These are phyloP conservation scores for Drosophila lacertosa DNA, from an alignment of 1,140 invertebrate species.

Conservation along the genomic window DNA sequence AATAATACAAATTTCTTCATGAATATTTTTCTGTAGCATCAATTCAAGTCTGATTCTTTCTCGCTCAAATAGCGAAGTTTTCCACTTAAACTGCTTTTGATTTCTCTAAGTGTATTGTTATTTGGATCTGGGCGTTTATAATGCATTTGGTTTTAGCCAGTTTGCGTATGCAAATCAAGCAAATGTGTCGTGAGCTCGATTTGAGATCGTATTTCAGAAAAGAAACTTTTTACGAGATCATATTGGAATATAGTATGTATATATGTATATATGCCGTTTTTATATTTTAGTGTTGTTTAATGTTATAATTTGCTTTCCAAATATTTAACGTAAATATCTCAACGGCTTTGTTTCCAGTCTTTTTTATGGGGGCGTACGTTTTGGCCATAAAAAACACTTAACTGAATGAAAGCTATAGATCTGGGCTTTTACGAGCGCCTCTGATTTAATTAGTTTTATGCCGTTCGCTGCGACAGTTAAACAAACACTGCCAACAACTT, in stretches of 20 bases:
- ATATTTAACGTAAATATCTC: conserved; percentile 61
- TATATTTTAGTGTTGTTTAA: conserved; percentile 55
- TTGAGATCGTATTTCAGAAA: conserved; percentile 24
- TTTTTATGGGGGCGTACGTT: conserved; percentile 44
- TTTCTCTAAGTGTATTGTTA: conserved; percentile 23
- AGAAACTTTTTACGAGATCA: conserved; percentile 39
- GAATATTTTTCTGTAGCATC: too few species aligned
- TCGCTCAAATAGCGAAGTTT: too few species aligned
- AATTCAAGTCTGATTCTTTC: too few species aligned
- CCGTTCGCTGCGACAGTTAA: conserved; percentile 43
- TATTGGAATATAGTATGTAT: not conserved
- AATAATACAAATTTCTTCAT: too few species aligned
- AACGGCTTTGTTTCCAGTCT: conserved; percentile 41
- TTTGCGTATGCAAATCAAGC: conserved; percentile 65
- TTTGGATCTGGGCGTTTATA: conserved; percentile 55
- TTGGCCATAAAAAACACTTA: conserved; percentile 28
- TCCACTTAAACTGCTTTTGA: too few species aligned
- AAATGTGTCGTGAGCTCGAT: conserved; percentile 6
- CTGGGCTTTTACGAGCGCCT: conserved; percentile 57
- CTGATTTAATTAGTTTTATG: conserved; percentile 79
- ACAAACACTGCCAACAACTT: conserved; percentile 33
- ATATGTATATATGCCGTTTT: conserved; percentile 27
- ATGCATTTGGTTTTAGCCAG: conserved; percentile 58
- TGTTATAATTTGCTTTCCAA: conserved; percentile 78
- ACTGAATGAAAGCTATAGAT: conserved; percentile 38